A percentile compares a stretch with the other conserved stretches of the same genome.
Evolutionary conservation across 1,140 invertebrate species (phyloP).

Genomic region (Brachionus sp.): DNA sequence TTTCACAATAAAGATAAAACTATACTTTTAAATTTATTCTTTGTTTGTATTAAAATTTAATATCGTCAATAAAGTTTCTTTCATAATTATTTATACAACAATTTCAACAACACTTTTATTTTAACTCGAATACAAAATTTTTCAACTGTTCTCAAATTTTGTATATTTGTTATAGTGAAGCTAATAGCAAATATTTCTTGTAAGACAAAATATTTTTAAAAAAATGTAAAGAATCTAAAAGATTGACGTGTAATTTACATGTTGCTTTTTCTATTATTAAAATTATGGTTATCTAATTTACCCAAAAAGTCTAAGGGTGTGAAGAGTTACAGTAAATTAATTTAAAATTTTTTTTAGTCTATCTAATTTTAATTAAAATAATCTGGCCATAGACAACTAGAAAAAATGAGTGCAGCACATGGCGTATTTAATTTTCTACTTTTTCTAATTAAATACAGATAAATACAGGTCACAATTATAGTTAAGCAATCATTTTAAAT

Average conservation of each 20-base stretch:
- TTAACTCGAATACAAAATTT: not conserved
- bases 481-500: not conserved
- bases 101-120: not conserved
- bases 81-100: not conserved
- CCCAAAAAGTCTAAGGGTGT: not conserved
- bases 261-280: not conserved
- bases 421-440: conserved; percentile 17
- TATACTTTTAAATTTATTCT: not conserved
- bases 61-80: not conserved
- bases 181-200: not conserved
- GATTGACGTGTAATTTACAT: not conserved
- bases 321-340: not conserved
- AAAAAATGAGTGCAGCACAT: not conserved
- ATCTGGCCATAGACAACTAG: not conserved
- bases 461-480: not conserved
- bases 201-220: conserved; percentile 14
- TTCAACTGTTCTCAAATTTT: not conserved
- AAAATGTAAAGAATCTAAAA: not conserved
- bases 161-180: not conserved
- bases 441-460: conserved; percentile 1
- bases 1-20: not conserved
- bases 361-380: not conserved
- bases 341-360: not conserved
- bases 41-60: not conserved
- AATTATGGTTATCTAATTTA: not conserved